Base-by-base conservation (phyloP, 2,113 vertebrate species). In the Ceyx margarethae region DNA sequence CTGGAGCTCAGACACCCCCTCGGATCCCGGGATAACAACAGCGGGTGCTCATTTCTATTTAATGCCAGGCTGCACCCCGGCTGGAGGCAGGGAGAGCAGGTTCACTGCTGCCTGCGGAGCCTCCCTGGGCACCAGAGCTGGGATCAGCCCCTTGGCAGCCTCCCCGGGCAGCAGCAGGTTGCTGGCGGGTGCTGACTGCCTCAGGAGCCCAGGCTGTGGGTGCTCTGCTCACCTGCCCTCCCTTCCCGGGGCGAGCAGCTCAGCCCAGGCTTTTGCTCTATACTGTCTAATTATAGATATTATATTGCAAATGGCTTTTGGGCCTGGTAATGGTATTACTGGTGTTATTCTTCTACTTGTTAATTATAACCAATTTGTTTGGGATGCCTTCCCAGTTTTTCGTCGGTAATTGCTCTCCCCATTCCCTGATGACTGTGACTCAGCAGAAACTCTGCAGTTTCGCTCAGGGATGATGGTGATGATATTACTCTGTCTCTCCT, bases 291-390 rank as follows among this genome's bases (percentile, higher is more conserved):
- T 96, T 94, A 94, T 40, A 81, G 92, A 90, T 90, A 94, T 95
- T 93, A 77, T 64, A 95, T 86, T 81, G 94, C 95, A 74, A 88
- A 90, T 42, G 93, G 91, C 94, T 95, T 92, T 89, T 76, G 93
- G 94, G 94, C 66, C 95, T 85, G 95, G 93, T 95, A 76, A 94
- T 95, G 95, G 91, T 25, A 76, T 92, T 87, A 50, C 91, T 87
- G 95, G 87, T 89, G 94, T 93, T 91, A 79, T 89, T 95, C 91
- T 85, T 46, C 91, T 54, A 23, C 93, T 92, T 45, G 94, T 95
- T 96, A 96, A 96, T 96, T 96, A 96, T 61, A 81, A 92, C 91
- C 93, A 93, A 96, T 96, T 95, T 94, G 95, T 96, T 95, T 93
- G 95, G 95, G 95, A 96, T 68, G 93, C 91, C 91, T 91, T 96